A percentile compares a stretch with the other conserved stretches of the same genome.
These are phyloP conservation scores for Oscheius sp. DNA, from an alignment of 2,888 invertebrate genomes.

Conservation along the genomic window DNA sequence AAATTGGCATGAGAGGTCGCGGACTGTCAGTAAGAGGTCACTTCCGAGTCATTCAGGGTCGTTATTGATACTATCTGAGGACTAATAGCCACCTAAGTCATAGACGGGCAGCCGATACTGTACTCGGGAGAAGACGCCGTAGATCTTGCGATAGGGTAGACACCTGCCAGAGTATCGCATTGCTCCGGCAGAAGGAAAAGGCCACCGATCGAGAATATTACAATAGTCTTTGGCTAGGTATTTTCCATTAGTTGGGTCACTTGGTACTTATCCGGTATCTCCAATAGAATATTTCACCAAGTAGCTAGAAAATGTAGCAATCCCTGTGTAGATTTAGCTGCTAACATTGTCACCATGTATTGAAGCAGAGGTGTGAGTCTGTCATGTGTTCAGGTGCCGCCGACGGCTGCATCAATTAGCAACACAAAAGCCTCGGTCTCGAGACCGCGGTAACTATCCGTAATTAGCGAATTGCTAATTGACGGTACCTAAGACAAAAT, in stretches of 20 bases:
- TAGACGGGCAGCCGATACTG: conserved; percentile 30
- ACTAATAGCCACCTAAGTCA: conserved; percentile 28
- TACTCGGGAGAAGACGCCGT: conserved; percentile 19
- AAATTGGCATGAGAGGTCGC: not conserved
- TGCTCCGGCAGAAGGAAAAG: conserved; percentile 36
- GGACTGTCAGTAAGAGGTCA: not conserved
- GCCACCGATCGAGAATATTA: conserved; percentile 27
- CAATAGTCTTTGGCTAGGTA: conserved; percentile 1
- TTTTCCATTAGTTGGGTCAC: not conserved
- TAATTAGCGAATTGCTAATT: conserved; percentile 36
- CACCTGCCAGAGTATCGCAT: conserved; percentile 35
- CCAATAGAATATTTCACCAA: too few species aligned
- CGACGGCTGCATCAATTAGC: conserved; percentile 29
- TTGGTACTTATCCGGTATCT: too few species aligned
- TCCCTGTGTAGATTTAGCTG: conserved; percentile 8
- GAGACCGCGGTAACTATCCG: conserved; percentile 24
- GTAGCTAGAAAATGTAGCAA: too few species aligned
- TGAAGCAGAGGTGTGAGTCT: conserved; percentile 27
- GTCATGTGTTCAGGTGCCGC: conserved; percentile 29
- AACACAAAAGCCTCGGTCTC: conserved; percentile 25
- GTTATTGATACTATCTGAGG: conserved; percentile 23
- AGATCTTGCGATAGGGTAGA: conserved; percentile 35
- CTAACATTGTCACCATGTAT: conserved; percentile 15
- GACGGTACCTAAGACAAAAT: conserved; percentile 38
- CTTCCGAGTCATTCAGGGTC: conserved; percentile 6